Evolutionary conservation across 2,797 vertebrate species (phyloP), one percentile per base, ranked within the genome.

Genomic region (Rallus crepitans): DNA sequence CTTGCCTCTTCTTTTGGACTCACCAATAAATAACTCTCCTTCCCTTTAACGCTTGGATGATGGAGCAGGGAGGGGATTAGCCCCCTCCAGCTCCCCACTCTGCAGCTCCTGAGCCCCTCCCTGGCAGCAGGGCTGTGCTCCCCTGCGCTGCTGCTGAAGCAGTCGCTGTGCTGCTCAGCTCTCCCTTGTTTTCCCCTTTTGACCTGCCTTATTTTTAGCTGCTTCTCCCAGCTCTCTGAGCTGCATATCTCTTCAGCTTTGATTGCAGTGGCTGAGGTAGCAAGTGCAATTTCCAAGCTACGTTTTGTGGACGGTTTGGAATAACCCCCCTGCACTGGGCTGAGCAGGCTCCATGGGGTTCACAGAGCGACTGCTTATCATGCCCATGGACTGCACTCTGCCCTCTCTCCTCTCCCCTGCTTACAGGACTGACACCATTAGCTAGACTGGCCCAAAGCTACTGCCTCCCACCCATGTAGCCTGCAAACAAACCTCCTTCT

Each of bases 241-340:
- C 75, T 21, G 5, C 52, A 1, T 68, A 50, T 87, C 79, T 87
- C 92, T 79, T 45, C 59, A 55, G 70, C 70, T 84, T 21, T 84
- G 93, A 89, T 83, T 93, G 88, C 19, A 82, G 93, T 2, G 1
- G 77, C 89, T 71, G 75, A 92, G 81, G 87, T 79, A 95, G 94
- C 81, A 59, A 92, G 78, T 31, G 78, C 78, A 87, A 95, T 89
- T 89, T 95, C 50, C 15, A n/a, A 76, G 84, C 77, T 52, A 28
- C 2, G 24, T 87, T 90, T 94, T 78, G 24, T 6, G 75, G 78
- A 2, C 11, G 1, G 75, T 69, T 89, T 87, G 21, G 84, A 79
- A 72, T 59, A 75, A 72, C 7, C 1, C 11, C 47, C 50, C 47
- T 52, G 70, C 73, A 55, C 93, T 81, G 79, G 77, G 40, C 73